Evolutionary conservation across 2,888 invertebrate genomes (phyloP).

Genomic region (Sarcophaga variegata): DNA sequence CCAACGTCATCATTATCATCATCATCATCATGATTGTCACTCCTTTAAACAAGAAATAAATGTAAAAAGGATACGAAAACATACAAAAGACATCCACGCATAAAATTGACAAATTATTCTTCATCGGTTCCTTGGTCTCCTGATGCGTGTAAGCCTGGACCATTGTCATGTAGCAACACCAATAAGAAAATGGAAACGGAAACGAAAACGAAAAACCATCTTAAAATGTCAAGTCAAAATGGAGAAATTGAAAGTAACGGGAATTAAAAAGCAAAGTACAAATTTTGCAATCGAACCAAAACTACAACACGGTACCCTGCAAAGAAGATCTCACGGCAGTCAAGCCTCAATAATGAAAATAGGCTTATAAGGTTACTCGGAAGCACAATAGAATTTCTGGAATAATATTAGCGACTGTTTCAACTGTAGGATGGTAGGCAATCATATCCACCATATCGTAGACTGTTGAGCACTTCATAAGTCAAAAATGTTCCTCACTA

Average conservation of each 20-base stretch:
- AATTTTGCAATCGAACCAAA: neutral
- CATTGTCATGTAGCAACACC: neutral
- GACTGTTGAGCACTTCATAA: too few relatives aligned
- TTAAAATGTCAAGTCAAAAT: too few relatives aligned
- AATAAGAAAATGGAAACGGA: neutral
- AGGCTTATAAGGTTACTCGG: too few relatives aligned
- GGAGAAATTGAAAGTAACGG: neutral
- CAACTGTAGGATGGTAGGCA: too few relatives aligned
- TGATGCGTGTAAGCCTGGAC: neutral
- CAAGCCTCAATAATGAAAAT: too few relatives aligned
- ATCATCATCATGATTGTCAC: neutral
- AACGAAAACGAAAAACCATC: neutral
- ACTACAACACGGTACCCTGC: too few relatives aligned
- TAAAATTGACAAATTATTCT: slow-evolving; percentile 61
- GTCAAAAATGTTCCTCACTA: too few relatives aligned
- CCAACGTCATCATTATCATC: slow-evolving; percentile 28
- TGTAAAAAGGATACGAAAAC: slow-evolving; percentile 45
- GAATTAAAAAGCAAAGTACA: neutral
- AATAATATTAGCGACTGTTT: too few relatives aligned
- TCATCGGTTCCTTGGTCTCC: neutral
- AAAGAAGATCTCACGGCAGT: too few relatives aligned
- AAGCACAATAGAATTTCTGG: too few relatives aligned
- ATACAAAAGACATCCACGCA: slow-evolving; percentile 21
- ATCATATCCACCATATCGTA: too few relatives aligned
- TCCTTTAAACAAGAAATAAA: slow-evolving; percentile 42